These are phyloP conservation scores for Lepilemur septentrionalis DNA, from an alignment of 2,797 vertebrate species.

Conservation along the genomic window DNA sequence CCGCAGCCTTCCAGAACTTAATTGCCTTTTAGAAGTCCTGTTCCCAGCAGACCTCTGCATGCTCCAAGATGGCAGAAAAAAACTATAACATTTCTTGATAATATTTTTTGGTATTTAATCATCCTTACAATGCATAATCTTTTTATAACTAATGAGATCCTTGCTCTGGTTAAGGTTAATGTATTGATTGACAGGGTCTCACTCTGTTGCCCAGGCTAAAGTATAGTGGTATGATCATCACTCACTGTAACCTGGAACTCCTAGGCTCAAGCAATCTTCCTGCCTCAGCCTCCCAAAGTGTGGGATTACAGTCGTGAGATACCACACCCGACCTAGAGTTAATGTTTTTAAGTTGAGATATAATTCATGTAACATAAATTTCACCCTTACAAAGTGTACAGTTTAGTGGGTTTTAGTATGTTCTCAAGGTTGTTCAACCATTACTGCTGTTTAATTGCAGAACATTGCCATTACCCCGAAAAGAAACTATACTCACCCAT, in stretches of 20 bases:
- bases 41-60: no score
- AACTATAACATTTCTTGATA: background rate
- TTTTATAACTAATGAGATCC: slow-evolving; percentile 33
- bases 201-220: no score
- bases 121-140: background rate
- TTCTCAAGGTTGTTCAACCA: background rate
- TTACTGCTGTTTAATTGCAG: background rate
- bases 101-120: background rate
- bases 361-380: background rate
- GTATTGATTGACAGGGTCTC: no score
- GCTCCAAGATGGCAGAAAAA: no score
- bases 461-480: background rate
- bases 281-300: no score
- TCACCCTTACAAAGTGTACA: background rate
- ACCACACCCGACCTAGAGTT: background rate
- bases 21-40: no score
- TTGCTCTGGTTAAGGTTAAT: slow-evolving; percentile 26
- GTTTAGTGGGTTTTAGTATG: background rate
- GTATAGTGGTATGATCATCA: no score
- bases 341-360: slow-evolving; percentile 14
- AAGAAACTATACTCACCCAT: background rate
- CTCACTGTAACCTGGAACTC: no score
- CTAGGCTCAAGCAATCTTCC: no score
- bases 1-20: no score
- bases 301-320: no score